A percentile compares a stretch with the other conserved stretches of the same genome.
phyloP scores from a whole-genome alignment of 1,140 invertebrate genomes.

The Nixonia krombeini region DNA sequence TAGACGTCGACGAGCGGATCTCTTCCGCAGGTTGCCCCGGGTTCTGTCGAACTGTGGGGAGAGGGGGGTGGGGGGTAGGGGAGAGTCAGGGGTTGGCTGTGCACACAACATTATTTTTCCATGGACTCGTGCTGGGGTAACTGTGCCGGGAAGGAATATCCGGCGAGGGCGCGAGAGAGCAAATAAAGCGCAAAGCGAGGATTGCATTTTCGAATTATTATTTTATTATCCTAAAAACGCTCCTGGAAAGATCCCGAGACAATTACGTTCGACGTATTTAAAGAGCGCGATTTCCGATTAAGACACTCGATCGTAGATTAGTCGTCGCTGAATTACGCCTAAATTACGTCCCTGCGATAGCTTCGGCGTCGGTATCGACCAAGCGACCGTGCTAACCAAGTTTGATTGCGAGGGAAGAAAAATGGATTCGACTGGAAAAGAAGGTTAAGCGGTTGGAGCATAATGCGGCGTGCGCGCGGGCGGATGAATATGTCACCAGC shows the following conservation, averaged over 20 bases:
- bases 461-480: slow-evolving; percentile 27
- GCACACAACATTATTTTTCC: slow-evolving; percentile 63
- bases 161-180: slow-evolving; percentile 23
- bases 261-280: too few relatives aligned
- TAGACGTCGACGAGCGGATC: slow-evolving; percentile 14
- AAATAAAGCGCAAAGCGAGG: slow-evolving; percentile 29
- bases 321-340: too few relatives aligned
- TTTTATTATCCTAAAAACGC: neutral
- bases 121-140: slow-evolving; percentile 50
- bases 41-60: too few relatives aligned
- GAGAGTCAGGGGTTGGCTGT: slow-evolving; percentile 49
- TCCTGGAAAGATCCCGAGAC: too few relatives aligned
- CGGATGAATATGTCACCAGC: slow-evolving; percentile 41
- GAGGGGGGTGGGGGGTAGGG: slow-evolving; percentile 6
- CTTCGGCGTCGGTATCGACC: too few relatives aligned
- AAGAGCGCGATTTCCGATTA: too few relatives aligned
- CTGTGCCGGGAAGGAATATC: slow-evolving; percentile 29
- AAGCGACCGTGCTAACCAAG: too few relatives aligned
- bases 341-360: too few relatives aligned
- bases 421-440: neutral
- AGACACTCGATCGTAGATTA: too few relatives aligned
- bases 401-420: neutral
- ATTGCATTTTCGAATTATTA: slow-evolving; percentile 27
- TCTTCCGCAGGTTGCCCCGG: slow-evolving; percentile 25
- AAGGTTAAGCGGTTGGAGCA: slow-evolving; percentile 22